phyloP scores from a whole-genome alignment of 2,797 vertebrate species.

The Babyrousa celebensis region DNA sequence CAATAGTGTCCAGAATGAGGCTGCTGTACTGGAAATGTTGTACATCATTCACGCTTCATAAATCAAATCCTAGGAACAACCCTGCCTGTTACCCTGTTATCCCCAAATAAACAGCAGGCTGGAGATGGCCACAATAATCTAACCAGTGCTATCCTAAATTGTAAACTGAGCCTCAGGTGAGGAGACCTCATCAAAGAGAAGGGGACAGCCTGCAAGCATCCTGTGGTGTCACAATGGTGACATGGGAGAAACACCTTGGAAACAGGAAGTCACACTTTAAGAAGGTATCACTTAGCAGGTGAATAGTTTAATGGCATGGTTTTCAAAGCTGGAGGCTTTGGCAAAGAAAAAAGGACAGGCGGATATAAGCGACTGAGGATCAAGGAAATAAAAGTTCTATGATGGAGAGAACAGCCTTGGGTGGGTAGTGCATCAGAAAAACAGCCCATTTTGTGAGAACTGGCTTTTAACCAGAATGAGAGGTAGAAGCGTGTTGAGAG shows the following conservation, averaged over 20 bases:
- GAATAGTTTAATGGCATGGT: not conserved
- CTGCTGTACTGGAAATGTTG: rapidly evolving
- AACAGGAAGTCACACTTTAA: no score
- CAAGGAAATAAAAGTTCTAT: rapidly evolving
- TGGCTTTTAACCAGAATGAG: not conserved
- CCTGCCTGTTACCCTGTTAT: no score
- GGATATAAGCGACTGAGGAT: not conserved
- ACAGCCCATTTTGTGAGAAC: no score
- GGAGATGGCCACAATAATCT: not conserved
- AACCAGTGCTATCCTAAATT: not conserved
- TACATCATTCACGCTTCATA: not conserved
- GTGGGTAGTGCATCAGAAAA: not conserved
- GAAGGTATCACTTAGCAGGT: not conserved
- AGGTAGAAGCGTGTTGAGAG: not conserved
- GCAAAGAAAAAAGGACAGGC: not conserved
- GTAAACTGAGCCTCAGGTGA: not conserved
- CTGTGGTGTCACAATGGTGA: rapidly evolving
- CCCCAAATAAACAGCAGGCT: not conserved
- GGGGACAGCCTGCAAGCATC: rapidly evolving
- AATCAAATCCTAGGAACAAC: not conserved
- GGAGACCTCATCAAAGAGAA: rapidly evolving
- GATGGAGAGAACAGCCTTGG: not conserved
- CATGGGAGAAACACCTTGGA: rapidly evolving
- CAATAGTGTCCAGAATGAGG: not conserved
- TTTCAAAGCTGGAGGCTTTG: not conserved